These are phyloP conservation scores for Mastomys natalensis DNA, from an alignment of 2,113 vertebrate genomes.

Conservation along the genomic window DNA sequence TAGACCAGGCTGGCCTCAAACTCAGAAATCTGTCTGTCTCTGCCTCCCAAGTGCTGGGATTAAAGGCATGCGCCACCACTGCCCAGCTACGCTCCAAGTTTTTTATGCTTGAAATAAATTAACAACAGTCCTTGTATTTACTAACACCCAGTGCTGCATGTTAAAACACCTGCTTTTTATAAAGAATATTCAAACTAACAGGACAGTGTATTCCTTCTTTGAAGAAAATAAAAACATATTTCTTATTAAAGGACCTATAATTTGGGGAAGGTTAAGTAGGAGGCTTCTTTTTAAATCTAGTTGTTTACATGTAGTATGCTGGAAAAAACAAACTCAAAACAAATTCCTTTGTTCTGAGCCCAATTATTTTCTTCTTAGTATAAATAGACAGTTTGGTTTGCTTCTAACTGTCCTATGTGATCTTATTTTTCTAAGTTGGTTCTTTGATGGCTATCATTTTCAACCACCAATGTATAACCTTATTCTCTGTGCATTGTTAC, in stretches of 20 bases:
- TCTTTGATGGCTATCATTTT: constrained; percentile 22
- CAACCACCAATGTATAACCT: neutral
- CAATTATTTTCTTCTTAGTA: constrained; percentile 29
- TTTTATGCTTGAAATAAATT: neutral
- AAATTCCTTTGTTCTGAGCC: neutral
- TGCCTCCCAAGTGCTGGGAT: no score
- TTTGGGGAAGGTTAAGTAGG: constrained; percentile 20
- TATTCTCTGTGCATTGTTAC: constrained; percentile 9
- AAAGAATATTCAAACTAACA: constrained; percentile 2
- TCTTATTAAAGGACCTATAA: constrained; percentile 23
- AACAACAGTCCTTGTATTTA: constrained; percentile 8
- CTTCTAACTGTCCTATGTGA: neutral
- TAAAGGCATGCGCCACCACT: no score
- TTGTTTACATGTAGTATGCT: neutral
- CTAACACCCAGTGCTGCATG: neutral
- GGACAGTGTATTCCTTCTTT: neutral
- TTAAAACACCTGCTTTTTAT: neutral
- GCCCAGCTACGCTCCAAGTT: neutral
- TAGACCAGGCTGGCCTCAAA: no score
- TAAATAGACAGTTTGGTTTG: constrained; percentile 47
- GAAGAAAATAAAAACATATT: constrained; percentile 24
- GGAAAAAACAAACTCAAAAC: neutral
- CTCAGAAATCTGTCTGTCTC: no score
- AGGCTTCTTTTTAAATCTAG: neutral
- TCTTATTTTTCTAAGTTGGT: constrained; percentile 47